Evolutionary conservation across 2,797 vertebrate species (phyloP), one percentile per base, ranked within the genome.

Genomic region (Chloroceryle inda): DNA sequence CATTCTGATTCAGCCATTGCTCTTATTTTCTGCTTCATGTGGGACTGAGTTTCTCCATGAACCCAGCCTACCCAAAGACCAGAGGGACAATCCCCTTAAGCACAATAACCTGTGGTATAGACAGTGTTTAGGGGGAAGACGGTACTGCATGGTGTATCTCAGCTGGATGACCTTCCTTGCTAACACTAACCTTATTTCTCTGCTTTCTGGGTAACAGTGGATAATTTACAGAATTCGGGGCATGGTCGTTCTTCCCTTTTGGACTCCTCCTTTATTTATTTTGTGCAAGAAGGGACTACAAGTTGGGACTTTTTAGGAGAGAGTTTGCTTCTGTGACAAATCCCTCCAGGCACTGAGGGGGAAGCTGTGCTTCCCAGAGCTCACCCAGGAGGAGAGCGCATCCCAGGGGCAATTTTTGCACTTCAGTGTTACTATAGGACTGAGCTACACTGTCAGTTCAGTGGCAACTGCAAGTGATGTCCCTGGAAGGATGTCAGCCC

Each of bases 401-500:
- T 7, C 15, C 38, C 20, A 45, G 50, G 16, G 16, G 10, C 42
- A 56, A 17, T 92, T 44, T 31, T 50, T 35, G 31, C 31, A 87
- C 62, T 14, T 89, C 81, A 75, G 14, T 24, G 40, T 92, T 64
- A 72, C 74, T 76, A 55, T 29, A 49, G 82, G 26, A 62, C 45
- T 1, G 10, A 10, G 33, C 14, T 88, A 38, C 2, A 13, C 47
- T 35, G 33, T 89, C 81, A 81, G 66, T 56, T 82, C 75, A 29
- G 52, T 73, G 83, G 67, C 73, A 93, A 23, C 74, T 87, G 58
- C 47, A 88, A 66, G 55, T 55, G 81, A 66, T 77, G 94, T 95
- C 85, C 52, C 44, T 69, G 83, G 88, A 94, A 96, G 42, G 56
- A 69, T 45, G 17, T 79, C 52, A 94, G 50, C 71, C 67, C 68